Evolutionary conservation across 1,140 invertebrate species (phyloP).

Genomic region (Mamestra configurata): DNA sequence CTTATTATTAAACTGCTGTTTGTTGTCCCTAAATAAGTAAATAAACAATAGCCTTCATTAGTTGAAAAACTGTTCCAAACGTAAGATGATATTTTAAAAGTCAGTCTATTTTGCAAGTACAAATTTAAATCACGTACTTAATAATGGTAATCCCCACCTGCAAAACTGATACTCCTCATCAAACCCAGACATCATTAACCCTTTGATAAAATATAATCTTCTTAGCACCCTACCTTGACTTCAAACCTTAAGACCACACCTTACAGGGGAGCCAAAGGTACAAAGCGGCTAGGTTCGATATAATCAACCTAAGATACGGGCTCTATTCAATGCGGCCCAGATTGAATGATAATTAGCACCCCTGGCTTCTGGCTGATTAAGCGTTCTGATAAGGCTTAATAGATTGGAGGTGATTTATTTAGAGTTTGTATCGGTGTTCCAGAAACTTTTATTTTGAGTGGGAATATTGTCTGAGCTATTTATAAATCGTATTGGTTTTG

Average conservation of each 20-base stretch:
- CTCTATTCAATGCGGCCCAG: conserved; percentile 34
- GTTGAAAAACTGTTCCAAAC: too few species aligned
- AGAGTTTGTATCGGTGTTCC: conserved; percentile 9
- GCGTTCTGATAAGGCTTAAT: conserved; percentile 30
- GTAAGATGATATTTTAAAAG: too few species aligned
- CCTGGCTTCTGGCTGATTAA: conserved; percentile 43
- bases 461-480: neutral
- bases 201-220: conserved; percentile 18
- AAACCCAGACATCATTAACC: neutral
- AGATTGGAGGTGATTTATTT: conserved; percentile 42
- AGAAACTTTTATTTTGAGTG: neutral
- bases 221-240: conserved; percentile 19
- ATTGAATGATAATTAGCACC: conserved; percentile 52
- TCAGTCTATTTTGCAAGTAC: too few species aligned
- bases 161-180: neutral
- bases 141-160: too few species aligned
- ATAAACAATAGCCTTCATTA: too few species aligned
- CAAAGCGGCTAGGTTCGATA: conserved; percentile 42
- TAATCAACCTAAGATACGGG: conserved; percentile 46
- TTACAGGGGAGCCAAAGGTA: conserved; percentile 23
- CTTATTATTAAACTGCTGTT: too few species aligned
- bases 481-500: neutral
- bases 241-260: conserved; percentile 4
- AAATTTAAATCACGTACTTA: too few species aligned
- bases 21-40: too few species aligned